A percentile compares a stretch with the other conserved stretches of the same genome.
Evolutionary conservation across 2,888 invertebrate genomes (phyloP).

Genomic region (Cataglyphis livida): DNA sequence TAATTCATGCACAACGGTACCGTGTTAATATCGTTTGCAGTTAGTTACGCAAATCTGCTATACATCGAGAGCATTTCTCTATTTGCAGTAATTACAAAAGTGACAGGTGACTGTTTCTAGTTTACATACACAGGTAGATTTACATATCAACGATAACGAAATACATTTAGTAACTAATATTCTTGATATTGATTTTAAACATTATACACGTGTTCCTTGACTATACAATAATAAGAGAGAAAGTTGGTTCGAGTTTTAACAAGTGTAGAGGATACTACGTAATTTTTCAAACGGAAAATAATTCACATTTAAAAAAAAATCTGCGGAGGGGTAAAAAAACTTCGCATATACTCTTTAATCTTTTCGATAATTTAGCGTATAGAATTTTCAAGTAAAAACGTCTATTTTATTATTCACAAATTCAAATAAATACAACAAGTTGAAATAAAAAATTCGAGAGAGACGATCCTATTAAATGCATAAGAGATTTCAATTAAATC

Average conservation of each 20-base stretch:
- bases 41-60: not conserved
- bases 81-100: slow-evolving; percentile 9
- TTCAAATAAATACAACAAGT: no score
- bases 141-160: slow-evolving; percentile 42
- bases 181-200: slow-evolving; percentile 24
- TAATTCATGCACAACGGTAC: not conserved
- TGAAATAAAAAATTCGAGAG: slow-evolving; percentile 4
- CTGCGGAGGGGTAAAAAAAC: not conserved
- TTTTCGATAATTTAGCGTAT: not conserved
- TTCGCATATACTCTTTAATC: not conserved
- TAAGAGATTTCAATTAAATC: slow-evolving; percentile 18
- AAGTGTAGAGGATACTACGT: not conserved
- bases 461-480: not conserved
- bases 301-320: not conserved
- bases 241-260: not conserved
- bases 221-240: not conserved
- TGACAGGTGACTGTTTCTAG: not conserved
- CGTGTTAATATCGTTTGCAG: slow-evolving; percentile 10
- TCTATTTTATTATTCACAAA: not conserved
- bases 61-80: not conserved
- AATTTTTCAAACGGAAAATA: not conserved
- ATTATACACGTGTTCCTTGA: not conserved
- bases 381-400: not conserved
- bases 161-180: slow-evolving; percentile 40
- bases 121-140: slow-evolving; percentile 32